These are phyloP conservation scores for Athripsodes cinereus DNA, from an alignment of 2,888 invertebrate species.

Conservation along the genomic window DNA sequence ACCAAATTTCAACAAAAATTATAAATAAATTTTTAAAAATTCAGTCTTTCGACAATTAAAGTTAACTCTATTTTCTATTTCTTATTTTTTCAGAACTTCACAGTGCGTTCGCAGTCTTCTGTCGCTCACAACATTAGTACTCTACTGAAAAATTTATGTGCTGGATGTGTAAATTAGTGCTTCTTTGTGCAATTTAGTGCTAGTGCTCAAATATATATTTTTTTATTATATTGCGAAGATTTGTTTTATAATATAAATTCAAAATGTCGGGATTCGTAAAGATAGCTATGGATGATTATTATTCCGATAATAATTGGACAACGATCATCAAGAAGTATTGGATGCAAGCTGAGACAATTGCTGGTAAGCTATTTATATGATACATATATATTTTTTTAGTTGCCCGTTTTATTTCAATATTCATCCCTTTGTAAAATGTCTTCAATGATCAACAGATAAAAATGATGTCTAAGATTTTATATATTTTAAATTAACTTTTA, in stretches of 20 bases:
- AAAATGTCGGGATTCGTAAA: conserved; percentile 57
- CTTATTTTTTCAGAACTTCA: neutral
- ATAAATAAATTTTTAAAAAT: too few species aligned
- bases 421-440: too few species aligned
- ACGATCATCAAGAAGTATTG: conserved; percentile 64
- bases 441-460: too few species aligned
- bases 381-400: neutral
- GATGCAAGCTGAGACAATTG: conserved; percentile 64
- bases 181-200: neutral
- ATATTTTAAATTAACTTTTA: too few species aligned
- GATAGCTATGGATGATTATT: conserved; percentile 59
- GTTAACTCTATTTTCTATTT: neutral
- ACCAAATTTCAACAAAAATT: neutral
- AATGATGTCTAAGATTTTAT: too few species aligned
- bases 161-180: neutral
- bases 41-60: neutral
- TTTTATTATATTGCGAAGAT: neutral
- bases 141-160: neutral
- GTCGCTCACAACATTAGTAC: neutral
- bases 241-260: neutral
- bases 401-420: too few species aligned
- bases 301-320: conserved; percentile 57
- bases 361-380: conserved; percentile 51
- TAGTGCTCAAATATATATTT: neutral
- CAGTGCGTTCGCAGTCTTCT: neutral